Conservation (phyloP, 2,888 invertebrate genomes). For the Leptopilina myrica region DNA sequence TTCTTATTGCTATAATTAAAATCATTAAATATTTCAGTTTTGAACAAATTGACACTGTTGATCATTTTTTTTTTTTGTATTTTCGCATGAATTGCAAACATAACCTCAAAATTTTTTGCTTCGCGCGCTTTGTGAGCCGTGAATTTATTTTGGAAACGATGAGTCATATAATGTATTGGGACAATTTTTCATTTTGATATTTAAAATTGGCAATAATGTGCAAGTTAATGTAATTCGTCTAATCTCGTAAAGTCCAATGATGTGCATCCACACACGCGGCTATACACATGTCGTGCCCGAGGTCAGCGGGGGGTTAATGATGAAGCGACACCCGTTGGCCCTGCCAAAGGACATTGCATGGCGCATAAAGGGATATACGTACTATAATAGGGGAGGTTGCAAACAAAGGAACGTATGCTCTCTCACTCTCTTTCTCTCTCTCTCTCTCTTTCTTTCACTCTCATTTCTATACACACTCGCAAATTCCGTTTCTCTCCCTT, state of each 20-base stretch:
- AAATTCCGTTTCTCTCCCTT: conserved; percentile 32
- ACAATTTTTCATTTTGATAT: neutral
- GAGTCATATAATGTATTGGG: no score
- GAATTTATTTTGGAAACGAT: no score
- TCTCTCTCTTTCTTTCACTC: neutral
- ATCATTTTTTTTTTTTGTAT: no score
- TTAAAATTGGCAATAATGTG: neutral
- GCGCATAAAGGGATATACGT: conserved; percentile 22
- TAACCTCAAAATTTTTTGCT: no score
- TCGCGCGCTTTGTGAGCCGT: no score
- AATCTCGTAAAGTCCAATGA: conserved; percentile 28
- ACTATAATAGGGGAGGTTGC: conserved; percentile 25
- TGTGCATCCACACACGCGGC: conserved; percentile 34
- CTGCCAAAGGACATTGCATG: conserved; percentile 38
- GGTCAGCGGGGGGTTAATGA: conserved; percentile 39
- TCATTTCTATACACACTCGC: conserved; percentile 1
- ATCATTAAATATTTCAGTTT: no score
- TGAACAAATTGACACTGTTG: no score
- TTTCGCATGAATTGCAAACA: no score
- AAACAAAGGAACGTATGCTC: conserved; percentile 38
- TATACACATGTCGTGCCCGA: conserved; percentile 28
- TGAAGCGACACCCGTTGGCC: conserved; percentile 29
- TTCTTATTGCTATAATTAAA: no score
- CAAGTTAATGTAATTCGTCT: conserved; percentile 17
- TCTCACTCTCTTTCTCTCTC: neutral